Conservation (phyloP, 2,797 vertebrate genomes). For the Leptoclinus maculatus region DNA sequence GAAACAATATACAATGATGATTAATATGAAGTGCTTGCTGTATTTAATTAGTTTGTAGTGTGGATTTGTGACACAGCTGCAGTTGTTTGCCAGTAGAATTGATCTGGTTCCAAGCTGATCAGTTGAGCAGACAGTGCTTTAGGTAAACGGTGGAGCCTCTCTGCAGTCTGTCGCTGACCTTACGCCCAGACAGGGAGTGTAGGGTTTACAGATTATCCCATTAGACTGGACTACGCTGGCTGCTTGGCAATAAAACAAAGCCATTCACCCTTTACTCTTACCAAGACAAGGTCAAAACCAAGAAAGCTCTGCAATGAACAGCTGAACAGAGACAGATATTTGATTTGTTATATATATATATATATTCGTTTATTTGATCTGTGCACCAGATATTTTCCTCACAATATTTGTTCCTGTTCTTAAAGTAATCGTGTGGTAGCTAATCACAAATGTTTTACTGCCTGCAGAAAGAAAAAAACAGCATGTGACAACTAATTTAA, state of each 20-base stretch:
- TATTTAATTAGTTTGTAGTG: neutral
- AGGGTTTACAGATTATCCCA: slow-evolving; percentile 65
- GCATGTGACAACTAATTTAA: slow-evolving; percentile 4
- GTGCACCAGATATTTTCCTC: slow-evolving; percentile 22
- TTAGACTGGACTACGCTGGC: slow-evolving; percentile 50
- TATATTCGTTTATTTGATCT: no score
- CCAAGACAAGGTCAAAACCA: slow-evolving; percentile 20
- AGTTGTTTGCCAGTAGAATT: neutral
- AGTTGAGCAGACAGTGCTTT: slow-evolving; percentile 1
- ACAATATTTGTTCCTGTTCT: no score
- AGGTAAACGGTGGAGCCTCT: neutral
- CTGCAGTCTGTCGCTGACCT: slow-evolving; percentile 37
- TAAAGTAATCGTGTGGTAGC: slow-evolving; percentile 17
- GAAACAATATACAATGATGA: neutral
- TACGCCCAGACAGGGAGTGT: slow-evolving; percentile 43
- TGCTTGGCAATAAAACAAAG: slow-evolving; percentile 23
- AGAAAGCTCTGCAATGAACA: slow-evolving; percentile 11
- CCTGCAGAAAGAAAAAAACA: slow-evolving; percentile 18
- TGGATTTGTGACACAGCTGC: neutral
- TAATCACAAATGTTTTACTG: slow-evolving; percentile 32
- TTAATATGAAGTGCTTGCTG: neutral
- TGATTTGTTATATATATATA: no score
- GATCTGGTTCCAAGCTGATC: neutral
- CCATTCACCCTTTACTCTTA: slow-evolving; percentile 21
- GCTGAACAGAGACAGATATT: slow-evolving; percentile 8